Conservation (phyloP, 2,113 vertebrate genomes). For the Orientallactaga bullata region DNA sequence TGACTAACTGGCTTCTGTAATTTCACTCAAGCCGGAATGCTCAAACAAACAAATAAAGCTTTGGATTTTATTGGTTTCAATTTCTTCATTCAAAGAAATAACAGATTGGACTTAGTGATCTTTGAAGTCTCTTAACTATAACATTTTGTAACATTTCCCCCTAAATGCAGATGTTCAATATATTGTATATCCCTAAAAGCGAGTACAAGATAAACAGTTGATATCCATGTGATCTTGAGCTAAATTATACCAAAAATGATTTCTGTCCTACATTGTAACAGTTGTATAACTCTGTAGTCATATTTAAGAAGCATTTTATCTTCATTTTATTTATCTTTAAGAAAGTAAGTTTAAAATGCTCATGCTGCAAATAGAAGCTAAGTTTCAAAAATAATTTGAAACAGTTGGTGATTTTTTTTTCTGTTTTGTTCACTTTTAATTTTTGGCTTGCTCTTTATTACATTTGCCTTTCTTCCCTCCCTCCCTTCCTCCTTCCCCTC, state of each 20-base stretch:
- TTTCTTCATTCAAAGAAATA: conserved; percentile 19
- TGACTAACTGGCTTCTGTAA: not conserved
- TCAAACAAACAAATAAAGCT: conserved; percentile 24
- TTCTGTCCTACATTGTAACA: not conserved
- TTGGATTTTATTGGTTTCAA: conserved; percentile 23
- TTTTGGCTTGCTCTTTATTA: not conserved
- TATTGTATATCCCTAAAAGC: conserved; percentile 17
- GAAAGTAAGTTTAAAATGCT: not conserved
- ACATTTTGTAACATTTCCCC: conserved; percentile 50
- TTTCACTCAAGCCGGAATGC: not conserved
- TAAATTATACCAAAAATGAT: not conserved
- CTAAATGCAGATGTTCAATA: conserved; percentile 26
- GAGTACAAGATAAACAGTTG: not conserved
- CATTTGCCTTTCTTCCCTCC: no score
- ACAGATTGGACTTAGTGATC: not conserved
- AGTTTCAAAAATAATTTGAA: not conserved
- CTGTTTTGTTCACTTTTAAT: not conserved
- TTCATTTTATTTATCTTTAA: conserved; percentile 49
- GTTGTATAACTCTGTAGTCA: not conserved
- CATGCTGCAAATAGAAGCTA: not conserved
- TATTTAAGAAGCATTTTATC: not conserved
- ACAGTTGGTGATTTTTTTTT: not conserved
- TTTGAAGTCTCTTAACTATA: conserved; percentile 49
- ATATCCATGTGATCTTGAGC: not conserved
- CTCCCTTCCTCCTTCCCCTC: no score